Evolutionary conservation across 2,113 vertebrate genomes (phyloP).

Genomic region (Brachyistius frenatus): DNA sequence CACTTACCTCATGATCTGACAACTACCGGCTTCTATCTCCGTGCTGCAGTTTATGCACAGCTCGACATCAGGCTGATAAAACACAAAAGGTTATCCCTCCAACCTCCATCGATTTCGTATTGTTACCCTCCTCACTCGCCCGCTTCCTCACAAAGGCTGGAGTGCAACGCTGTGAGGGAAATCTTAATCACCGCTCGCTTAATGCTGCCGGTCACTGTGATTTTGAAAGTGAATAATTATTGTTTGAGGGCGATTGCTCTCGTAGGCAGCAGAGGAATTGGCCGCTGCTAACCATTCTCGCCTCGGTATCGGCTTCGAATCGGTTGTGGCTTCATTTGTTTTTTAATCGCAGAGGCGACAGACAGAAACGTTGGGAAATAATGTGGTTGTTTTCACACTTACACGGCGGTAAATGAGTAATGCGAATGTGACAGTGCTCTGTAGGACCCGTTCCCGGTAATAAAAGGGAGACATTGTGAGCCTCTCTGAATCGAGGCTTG

Average conservation of each 20-base stretch:
- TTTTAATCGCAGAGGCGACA: conserved; percentile 36
- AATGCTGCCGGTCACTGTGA: conserved; percentile 36
- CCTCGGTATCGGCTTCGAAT: conserved; percentile 22
- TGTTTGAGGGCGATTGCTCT: conserved; percentile 38
- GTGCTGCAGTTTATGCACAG: conserved; percentile 43
- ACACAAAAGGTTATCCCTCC: conserved; percentile 74
- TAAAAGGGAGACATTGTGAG: background rate
- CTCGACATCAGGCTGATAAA: conserved; percentile 72
- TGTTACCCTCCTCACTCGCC: conserved; percentile 64
- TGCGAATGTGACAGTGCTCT: conserved; percentile 22
- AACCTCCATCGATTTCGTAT: conserved; percentile 68
- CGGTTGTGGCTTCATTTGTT: conserved; percentile 9
- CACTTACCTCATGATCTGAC: conserved; percentile 57
- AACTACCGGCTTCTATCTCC: conserved; percentile 38
- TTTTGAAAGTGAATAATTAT: conserved; percentile 63
- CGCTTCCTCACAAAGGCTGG: conserved; percentile 41
- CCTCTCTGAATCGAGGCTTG: background rate
- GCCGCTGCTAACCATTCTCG: background rate
- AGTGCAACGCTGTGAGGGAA: conserved; percentile 53
- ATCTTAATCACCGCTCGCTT: conserved; percentile 66
- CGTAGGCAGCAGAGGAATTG: conserved; percentile 32
- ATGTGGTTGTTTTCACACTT: conserved; percentile 44
- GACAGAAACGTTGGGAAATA: conserved; percentile 28
- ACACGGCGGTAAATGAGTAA: conserved; percentile 45
- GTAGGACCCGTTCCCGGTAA: background rate